phyloP scores from a whole-genome alignment of 2,113 vertebrate genomes.

The Melanerpes formicivorus region DNA sequence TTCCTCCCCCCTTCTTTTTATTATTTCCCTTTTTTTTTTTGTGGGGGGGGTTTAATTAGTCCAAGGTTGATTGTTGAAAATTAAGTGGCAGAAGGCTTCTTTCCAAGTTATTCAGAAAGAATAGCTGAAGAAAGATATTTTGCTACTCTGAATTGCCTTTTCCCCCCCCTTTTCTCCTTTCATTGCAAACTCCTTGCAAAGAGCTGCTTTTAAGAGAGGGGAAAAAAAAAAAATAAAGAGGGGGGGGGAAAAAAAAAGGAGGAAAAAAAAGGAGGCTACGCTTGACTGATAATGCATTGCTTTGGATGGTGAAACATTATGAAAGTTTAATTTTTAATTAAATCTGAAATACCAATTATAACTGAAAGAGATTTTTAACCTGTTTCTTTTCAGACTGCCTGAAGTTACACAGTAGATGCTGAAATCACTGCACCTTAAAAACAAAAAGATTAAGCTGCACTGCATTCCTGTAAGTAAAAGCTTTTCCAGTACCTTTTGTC shows the following conservation, averaged over 20 bases:
- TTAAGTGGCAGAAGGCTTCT: constrained; percentile 60
- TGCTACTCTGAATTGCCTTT: constrained; percentile 76
- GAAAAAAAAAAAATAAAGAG: constrained; percentile 2
- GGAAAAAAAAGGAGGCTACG: constrained; percentile 52
- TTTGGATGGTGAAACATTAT: constrained; percentile 90
- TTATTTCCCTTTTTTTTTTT: constrained; percentile 13
- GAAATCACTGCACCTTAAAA: constrained; percentile 86
- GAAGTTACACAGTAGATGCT: constrained; percentile 84
- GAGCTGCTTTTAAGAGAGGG: constrained; percentile 60
- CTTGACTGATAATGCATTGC: constrained; percentile 89
- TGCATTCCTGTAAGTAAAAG: constrained; percentile 81
- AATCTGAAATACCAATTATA: constrained; percentile 90
- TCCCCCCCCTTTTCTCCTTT: constrained; percentile 70
- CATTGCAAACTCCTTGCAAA: constrained; percentile 80
- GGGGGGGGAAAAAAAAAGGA: not conserved
- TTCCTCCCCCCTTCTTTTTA: not conserved
- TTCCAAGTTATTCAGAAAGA: constrained; percentile 60
- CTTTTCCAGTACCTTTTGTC: constrained; percentile 73
- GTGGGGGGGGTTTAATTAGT: constrained; percentile 4
- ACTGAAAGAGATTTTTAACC: constrained; percentile 90
- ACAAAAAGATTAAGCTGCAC: constrained; percentile 80
- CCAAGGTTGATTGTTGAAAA: constrained; percentile 71
- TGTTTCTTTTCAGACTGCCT: constrained; percentile 89
- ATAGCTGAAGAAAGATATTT: constrained; percentile 67
- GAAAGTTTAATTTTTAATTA: constrained; percentile 92